These are phyloP conservation scores for Styela clava DNA, from an alignment of 23 tunicate genomes.

Conservation along the genomic window DNA sequence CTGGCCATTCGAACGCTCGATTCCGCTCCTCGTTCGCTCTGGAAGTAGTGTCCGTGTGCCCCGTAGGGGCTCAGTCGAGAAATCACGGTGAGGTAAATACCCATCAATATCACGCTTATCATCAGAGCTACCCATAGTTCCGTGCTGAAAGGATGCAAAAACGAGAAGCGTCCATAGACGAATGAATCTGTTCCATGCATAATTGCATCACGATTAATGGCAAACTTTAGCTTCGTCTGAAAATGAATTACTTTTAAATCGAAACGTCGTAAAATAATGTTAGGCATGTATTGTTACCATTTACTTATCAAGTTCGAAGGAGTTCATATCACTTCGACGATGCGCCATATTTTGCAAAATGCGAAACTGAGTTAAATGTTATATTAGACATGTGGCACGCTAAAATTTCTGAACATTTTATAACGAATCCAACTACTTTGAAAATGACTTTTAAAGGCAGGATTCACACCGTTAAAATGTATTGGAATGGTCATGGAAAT, in stretches of 20 bases:
- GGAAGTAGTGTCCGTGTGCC: conserved; percentile 78
- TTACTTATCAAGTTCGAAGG: no score
- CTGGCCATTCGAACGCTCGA: conserved; percentile 33
- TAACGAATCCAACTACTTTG: no score
- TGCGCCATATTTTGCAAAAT: no score
- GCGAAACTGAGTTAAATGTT: no score
- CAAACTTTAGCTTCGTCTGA: conserved; percentile 55
- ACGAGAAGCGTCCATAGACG: conserved; percentile 34
- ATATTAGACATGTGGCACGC: no score
- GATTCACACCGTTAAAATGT: no score
- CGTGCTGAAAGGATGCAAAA: conserved; percentile 51
- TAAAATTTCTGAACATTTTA: no score
- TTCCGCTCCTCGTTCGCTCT: conserved; percentile 73
- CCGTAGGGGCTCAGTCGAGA: conserved; percentile 90
- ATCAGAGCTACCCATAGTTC: conserved; percentile 43
- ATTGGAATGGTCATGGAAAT: no score
- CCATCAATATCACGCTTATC: conserved; percentile 38
- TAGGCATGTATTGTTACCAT: no score
- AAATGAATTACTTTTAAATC: neutral
- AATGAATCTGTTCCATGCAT: conserved; percentile 13
- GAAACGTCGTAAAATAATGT: no score
- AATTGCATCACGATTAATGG: conserved; percentile 35
- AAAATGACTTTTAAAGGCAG: no score
- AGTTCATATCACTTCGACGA: no score
- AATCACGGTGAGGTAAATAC: conserved; percentile 46